These are phyloP conservation scores for Archivesica marissinica DNA, from an alignment of 1,140 invertebrate genomes.

Conservation along the genomic window DNA sequence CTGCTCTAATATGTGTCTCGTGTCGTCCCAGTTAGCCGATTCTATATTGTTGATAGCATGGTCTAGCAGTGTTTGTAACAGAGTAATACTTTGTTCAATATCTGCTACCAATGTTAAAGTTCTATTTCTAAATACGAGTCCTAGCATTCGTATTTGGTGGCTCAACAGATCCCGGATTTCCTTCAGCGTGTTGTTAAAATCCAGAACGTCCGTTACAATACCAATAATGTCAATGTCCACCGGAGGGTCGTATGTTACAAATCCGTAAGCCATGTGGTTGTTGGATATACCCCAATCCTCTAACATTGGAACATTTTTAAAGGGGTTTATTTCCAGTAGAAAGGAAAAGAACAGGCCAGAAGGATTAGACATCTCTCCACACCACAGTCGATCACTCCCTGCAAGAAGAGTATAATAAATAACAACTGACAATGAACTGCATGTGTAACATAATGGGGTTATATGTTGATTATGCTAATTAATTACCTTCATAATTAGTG, in stretches of 20 bases:
- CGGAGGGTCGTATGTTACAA: not conserved
- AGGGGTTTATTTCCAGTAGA: constrained; percentile 10
- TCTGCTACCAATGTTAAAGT: not conserved
- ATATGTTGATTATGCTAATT: too few species aligned
- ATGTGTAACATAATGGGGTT: too few species aligned
- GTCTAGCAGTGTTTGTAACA: not conserved
- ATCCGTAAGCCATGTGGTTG: not conserved
- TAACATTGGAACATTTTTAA: constrained; percentile 47
- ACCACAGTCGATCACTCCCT: constrained; percentile 14
- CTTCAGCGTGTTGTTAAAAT: not conserved
- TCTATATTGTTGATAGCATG: not conserved
- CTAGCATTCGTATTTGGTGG: not conserved
- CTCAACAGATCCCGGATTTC: not conserved
- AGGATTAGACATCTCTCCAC: constrained; percentile 50
- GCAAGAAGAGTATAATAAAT: too few species aligned
- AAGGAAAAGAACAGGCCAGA: constrained; percentile 45
- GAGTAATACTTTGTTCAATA: not conserved
- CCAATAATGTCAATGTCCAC: not conserved
- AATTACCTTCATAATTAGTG: too few species aligned
- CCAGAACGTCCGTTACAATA: not conserved
- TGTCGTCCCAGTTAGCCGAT: not conserved
- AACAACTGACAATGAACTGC: too few species aligned
- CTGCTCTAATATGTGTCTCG: not conserved
- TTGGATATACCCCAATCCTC: not conserved
- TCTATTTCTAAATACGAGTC: not conserved